Percentiles rank a stretch among this genome's conserved stretches.
Evolutionary conservation across 2,888 invertebrate genomes (phyloP).

Genomic region (Orthonevra nobilis): DNA sequence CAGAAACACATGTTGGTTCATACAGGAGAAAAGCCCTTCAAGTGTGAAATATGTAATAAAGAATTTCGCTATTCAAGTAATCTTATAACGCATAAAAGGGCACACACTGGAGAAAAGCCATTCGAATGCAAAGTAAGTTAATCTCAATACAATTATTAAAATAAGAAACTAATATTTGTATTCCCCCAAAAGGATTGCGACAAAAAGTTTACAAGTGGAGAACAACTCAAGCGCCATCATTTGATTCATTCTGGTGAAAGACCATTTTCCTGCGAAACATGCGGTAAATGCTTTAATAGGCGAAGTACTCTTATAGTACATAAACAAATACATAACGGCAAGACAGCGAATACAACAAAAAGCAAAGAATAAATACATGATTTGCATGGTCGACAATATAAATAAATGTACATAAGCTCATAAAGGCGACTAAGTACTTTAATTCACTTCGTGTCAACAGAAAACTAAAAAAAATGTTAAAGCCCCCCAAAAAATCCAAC

Average conservation of each 20-base stretch:
- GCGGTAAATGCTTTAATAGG: constrained; percentile 72
- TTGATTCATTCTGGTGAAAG: constrained; percentile 77
- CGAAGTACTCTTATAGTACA: constrained; percentile 73
- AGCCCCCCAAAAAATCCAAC: too few species aligned
- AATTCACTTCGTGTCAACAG: too few species aligned
- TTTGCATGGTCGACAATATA: neutral
- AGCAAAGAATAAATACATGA: constrained; percentile 19
- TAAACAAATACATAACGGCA: constrained; percentile 71
- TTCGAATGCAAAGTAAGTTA: constrained; percentile 74
- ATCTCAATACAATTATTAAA: too few species aligned
- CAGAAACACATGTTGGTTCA: constrained; percentile 78
- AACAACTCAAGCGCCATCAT: constrained; percentile 78
- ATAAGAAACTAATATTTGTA: too few species aligned
- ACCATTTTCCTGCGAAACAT: constrained; percentile 72
- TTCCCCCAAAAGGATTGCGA: constrained; percentile 73
- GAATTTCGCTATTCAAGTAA: constrained; percentile 79
- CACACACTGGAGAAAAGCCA: constrained; percentile 77
- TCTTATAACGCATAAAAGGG: constrained; percentile 77
- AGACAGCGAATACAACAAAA: constrained; percentile 1
- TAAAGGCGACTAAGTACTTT: too few species aligned
- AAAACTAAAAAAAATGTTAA: too few species aligned
- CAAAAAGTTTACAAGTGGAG: constrained; percentile 77
- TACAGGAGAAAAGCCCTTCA: constrained; percentile 78
- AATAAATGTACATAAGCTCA: too few species aligned
- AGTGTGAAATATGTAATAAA: constrained; percentile 76